phyloP scores from a whole-genome alignment of 1,140 invertebrate genomes.

The Drosophila funebris region DNA sequence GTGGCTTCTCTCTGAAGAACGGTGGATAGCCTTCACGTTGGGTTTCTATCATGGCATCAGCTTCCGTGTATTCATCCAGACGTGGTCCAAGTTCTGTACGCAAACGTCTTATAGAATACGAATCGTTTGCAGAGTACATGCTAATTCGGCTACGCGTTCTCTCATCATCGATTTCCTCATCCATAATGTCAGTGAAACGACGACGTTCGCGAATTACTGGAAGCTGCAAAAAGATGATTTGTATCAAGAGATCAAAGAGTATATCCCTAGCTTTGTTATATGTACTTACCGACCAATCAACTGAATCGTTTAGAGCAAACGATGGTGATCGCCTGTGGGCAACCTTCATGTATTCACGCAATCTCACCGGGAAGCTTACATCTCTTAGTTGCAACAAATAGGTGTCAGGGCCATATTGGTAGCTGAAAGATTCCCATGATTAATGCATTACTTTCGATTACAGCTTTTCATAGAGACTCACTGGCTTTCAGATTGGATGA shows the following conservation, averaged over 20 bases:
- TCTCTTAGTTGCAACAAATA: conserved; percentile 96
- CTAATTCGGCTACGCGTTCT: conserved; percentile 90
- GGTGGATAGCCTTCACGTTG: conserved; percentile 91
- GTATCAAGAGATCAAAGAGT: neutral
- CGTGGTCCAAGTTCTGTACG: conserved; percentile 92
- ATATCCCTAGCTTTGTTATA: no score
- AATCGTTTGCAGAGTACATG: conserved; percentile 89
- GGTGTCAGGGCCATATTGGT: conserved; percentile 97
- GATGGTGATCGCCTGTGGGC: conserved; percentile 90
- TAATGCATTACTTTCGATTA: neutral
- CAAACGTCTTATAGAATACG: conserved; percentile 89
- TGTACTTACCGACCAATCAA: conserved; percentile 90
- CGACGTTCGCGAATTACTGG: conserved; percentile 94
- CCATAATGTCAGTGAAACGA: conserved; percentile 97
- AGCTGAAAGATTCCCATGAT: conserved; percentile 85
- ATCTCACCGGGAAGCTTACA: conserved; percentile 94
- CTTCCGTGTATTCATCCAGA: conserved; percentile 92
- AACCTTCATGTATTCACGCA: conserved; percentile 97
- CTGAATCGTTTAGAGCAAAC: conserved; percentile 87
- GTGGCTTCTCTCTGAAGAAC: conserved; percentile 93
- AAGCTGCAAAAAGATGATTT: conserved; percentile 85
- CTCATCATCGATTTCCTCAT: conserved; percentile 97
- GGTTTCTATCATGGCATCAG: conserved; percentile 91
- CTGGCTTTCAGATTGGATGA: conserved; percentile 94
- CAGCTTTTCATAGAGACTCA: conserved; percentile 84